Base-by-base conservation (phyloP, 2,888 invertebrate species). In the Mantis religiosa region DNA sequence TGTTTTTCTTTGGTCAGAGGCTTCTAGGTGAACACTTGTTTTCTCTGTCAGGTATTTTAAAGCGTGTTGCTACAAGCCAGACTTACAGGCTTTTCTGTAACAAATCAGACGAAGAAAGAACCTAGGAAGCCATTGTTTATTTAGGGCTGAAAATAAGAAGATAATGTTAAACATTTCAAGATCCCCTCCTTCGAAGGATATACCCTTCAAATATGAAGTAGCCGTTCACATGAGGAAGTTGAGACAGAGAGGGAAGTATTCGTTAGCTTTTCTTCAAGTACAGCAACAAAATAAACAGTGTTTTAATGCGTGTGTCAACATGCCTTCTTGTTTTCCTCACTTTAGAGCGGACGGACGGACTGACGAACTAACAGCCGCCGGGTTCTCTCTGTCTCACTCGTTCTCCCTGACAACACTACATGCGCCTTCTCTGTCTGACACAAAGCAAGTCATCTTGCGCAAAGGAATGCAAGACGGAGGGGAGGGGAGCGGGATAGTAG, bases 281-380 rank as follows among this genome's bases (percentile, higher is more conserved):
- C 86, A 86, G 86, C 86, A 86, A 86, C 71, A 86, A 81, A 47
- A 86, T 86, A 86, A 86, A 86, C 86, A 86, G 81, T 86, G 81
- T 86, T 85, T 86, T 86, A 86, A 86, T 86, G 86, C 30, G 54
- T 86, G 71, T 86, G 86, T 86, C 86, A 86, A 86, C 86, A 86
- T 28, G 86, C 86, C 81, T 47, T 41, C 85, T 85, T 85, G 85
- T 85, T 85, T 47, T 85, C 85, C 85, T 85, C 85, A 27, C 54
- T 71, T 71, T 71, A 71, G 54, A 71, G 54, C 54, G 54, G 8
- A 71, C 54, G 54, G 54, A 20, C 54, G 54, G 8, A 71, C 54
- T 20, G 54, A 20, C 54, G 54, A 71, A 71, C 54, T 71, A 71
- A 71, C 54, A 71, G 54, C 54, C 54, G 54, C 4, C 54, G 54